Conservation (phyloP, 1,140 invertebrate genomes). For the Drosophila bipectinata region DNA sequence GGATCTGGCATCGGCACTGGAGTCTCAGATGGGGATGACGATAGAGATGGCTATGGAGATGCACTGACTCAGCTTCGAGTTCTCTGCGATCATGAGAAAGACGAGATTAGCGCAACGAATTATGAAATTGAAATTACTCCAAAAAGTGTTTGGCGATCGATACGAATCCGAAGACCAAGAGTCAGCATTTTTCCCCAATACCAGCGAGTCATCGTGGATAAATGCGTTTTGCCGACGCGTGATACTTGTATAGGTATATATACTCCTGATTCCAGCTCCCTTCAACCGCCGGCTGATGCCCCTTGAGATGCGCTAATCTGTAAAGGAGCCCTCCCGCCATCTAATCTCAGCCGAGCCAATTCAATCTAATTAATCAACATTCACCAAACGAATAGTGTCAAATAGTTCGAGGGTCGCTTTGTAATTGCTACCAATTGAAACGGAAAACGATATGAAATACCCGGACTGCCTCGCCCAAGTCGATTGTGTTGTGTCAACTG, state of each 20-base stretch:
- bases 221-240: conserved; percentile 69
- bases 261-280: conserved; percentile 26
- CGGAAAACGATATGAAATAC: conserved; percentile 22
- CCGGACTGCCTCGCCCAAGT: conserved; percentile 36
- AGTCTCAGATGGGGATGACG: conserved; percentile 5
- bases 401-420: conserved; percentile 48
- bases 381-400: conserved; percentile 64
- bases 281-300: conserved; percentile 17
- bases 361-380: conserved; percentile 79
- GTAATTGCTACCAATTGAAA: conserved; percentile 51
- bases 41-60: conserved; percentile 32
- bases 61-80: conserved; percentile 37
- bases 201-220: conserved; percentile 68
- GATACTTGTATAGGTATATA: conserved; percentile 57
- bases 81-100: conserved; percentile 66
- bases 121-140: conserved; percentile 82
- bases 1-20: conserved; percentile 43
- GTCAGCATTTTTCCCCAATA: conserved; percentile 70
- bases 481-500: conserved; percentile 51
- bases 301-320: conserved; percentile 74
- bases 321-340: not conserved
- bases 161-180: conserved; percentile 56
- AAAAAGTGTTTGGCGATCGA: conserved; percentile 80
- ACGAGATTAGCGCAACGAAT: conserved; percentile 81
- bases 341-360: conserved; percentile 6